Base-by-base conservation (phyloP, 2,797 vertebrate genomes). In the Psittacula derbiana region DNA sequence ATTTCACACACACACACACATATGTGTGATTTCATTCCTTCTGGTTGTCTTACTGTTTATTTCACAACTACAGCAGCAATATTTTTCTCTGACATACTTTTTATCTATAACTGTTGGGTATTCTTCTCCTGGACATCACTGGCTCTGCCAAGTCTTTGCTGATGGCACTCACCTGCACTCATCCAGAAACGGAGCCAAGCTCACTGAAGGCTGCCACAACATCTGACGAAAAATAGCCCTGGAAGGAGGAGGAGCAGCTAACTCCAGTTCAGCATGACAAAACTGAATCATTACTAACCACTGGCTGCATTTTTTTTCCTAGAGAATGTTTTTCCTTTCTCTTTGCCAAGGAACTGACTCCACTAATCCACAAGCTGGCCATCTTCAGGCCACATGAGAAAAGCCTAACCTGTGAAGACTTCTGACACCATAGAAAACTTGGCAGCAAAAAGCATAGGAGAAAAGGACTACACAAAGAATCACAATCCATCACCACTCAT, bases 11-110 rank as follows among this genome's bases (percentile, higher is more conserved):
- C 64, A 70, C 66, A 55, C n/a, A 83, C 33, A 30, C 20, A 25
- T 62, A 92, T 28, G 44, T 40, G 73, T 75, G 83, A 93, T 95
- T 95, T 90, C 60, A 64, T 74, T 90, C 36, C 31, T 95, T 92
- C 85, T 62, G n/a, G 71, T 87, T 91, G 43, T 80, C 83, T 92
- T 70, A 52, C 49, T 91, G 38, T 85, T 95, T 91, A 76, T 96
- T 97, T 94, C 43, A 84, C 65, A 84, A 66, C 43, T 88, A 47
- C 58, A 90, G 89, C n/a, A 91, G 40, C 57, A 89, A 49, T 73
- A 84, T 81, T 72, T 16, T 46, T 43, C 31, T 79, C 28, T 53
- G 16, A 57, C 31, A 46, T 65, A 65, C 20, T 53, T 80, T 90
- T 90, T 57, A 12, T 33, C 25, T 57, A 2, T 40, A 78, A 66